Conservation (phyloP, 2,888 invertebrate genomes). For the Lacanobia oleracea region DNA sequence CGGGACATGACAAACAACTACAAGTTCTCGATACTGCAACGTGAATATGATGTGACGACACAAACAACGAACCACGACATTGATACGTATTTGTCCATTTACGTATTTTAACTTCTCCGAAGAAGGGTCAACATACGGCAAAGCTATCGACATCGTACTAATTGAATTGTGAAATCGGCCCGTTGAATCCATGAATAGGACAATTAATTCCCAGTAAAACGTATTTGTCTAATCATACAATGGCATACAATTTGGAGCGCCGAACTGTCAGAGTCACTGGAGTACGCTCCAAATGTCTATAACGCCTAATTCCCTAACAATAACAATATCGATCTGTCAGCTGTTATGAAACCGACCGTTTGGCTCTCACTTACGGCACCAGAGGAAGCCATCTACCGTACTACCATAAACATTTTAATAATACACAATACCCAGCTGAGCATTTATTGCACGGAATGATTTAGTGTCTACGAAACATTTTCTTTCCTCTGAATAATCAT, state of each 20-base stretch:
- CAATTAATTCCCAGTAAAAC: conserved; percentile 32
- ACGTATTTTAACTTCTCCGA: conserved; percentile 36
- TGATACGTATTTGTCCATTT: conserved; percentile 42
- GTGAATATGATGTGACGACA: conserved; percentile 61
- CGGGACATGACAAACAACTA: conserved; percentile 76
- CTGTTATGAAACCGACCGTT: conserved; percentile 66
- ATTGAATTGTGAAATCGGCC: conserved; percentile 53
- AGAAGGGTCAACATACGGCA: conserved; percentile 22
- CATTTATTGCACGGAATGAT: conserved; percentile 55
- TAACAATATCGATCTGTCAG: conserved; percentile 71
- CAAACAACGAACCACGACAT: conserved; percentile 34
- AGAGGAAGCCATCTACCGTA: conserved; percentile 67
- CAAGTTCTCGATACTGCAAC: conserved; percentile 67
- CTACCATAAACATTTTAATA: conserved; percentile 72
- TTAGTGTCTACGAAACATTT: conserved; percentile 46
- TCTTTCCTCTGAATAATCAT: conserved; percentile 54
- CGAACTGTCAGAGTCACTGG: conserved; percentile 54
- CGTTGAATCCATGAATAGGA: conserved; percentile 27
- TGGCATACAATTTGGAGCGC: conserved; percentile 43
- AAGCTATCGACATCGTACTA: conserved; percentile 21
- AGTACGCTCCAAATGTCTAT: conserved; percentile 55
- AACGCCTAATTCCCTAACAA: conserved; percentile 66
- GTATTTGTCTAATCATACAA: conserved; percentile 49
- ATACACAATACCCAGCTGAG: conserved; percentile 52
- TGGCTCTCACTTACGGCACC: conserved; percentile 67